A percentile compares a stretch with the other conserved stretches of the same genome.
Evolutionary conservation across 2,797 vertebrate genomes (phyloP).

Genomic region (Trichosurus vulpecula): DNA sequence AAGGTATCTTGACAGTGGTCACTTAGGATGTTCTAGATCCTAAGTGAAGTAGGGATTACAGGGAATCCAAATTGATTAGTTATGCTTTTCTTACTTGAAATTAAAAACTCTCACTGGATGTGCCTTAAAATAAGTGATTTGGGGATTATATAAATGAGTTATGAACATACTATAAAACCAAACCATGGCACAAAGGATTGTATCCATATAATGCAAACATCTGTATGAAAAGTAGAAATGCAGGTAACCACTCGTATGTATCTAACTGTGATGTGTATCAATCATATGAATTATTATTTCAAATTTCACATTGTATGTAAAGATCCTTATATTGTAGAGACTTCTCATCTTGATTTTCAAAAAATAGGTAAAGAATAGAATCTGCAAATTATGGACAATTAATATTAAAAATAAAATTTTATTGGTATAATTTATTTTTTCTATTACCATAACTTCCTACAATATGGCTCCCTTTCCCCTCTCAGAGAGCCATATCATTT

Average conservation of each 20-base stretch:
- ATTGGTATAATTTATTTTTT: not conserved
- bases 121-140: not conserved
- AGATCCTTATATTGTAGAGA: constrained; percentile 17
- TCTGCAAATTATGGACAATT: not conserved
- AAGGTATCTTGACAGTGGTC: not conserved
- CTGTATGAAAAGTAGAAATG: not conserved
- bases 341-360: not conserved
- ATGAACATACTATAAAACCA: not conserved
- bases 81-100: constrained; percentile 13
- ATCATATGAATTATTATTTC: not conserved
- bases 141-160: constrained; percentile 14
- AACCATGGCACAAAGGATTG: not conserved
- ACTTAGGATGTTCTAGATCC: not conserved
- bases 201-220: not conserved
- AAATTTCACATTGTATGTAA: constrained; percentile 11
- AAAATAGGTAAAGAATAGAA: not conserved
- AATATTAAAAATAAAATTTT: not conserved
- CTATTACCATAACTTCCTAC: not conserved
- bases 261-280: not conserved
- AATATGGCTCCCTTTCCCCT: not conserved
- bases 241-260: not conserved
- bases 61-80: not conserved
- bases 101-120: not conserved
- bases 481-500: not conserved
- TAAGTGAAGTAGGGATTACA: not conserved